Conservation (phyloP, 2,888 invertebrate genomes). For the Diloba caeruleocephala region DNA sequence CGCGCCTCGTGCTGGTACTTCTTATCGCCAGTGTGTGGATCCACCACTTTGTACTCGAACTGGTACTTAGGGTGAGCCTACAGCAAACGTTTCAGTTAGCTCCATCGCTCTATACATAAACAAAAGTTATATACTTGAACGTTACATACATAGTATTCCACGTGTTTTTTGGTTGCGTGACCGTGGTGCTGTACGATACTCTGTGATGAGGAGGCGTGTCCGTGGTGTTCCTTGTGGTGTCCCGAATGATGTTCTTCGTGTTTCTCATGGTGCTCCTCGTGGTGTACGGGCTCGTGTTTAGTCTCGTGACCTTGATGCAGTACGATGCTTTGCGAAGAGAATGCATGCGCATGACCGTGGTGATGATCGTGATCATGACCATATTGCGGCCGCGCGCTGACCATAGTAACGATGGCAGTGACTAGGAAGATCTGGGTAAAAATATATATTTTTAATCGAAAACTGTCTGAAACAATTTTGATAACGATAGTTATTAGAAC, state of each 20-base stretch:
- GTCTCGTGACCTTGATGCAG: slow-evolving; percentile 56
- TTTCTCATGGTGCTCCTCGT: slow-evolving; percentile 15
- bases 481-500: too few species aligned
- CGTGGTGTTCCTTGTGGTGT: slow-evolving; percentile 18
- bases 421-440: slow-evolving; percentile 30
- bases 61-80: slow-evolving; percentile 80
- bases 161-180: slow-evolving; percentile 34
- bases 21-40: slow-evolving; percentile 85
- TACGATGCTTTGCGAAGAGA: slow-evolving; percentile 66
- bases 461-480: too few species aligned
- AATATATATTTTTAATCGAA: neutral
- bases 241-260: slow-evolving; percentile 5
- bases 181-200: slow-evolving; percentile 38
- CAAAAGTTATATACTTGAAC: too few species aligned
- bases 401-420: slow-evolving; percentile 27
- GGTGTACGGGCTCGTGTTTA: slow-evolving; percentile 25
- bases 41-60: slow-evolving; percentile 82
- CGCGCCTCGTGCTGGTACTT: slow-evolving; percentile 84
- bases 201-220: too few species aligned
- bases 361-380: slow-evolving; percentile 34
- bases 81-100: slow-evolving; percentile 9
- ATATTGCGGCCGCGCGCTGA: slow-evolving; percentile 42
- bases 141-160: slow-evolving; percentile 50
- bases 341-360: slow-evolving; percentile 37
- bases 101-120: too few species aligned